Evolutionary conservation across 1,140 invertebrate genomes (phyloP).

Genomic region (Calosoma granatense): DNA sequence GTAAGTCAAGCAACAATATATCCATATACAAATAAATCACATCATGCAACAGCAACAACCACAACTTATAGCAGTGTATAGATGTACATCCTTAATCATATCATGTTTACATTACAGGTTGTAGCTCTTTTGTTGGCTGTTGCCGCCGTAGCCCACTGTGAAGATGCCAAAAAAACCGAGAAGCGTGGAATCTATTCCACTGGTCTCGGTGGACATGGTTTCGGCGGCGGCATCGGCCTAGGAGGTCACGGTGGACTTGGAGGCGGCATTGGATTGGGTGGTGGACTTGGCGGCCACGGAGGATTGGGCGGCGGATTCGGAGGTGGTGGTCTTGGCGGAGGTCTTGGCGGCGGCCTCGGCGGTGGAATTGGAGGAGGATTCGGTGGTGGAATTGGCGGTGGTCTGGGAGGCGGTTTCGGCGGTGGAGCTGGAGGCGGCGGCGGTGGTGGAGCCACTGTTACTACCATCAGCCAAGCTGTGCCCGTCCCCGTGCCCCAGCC

Average conservation of each 20-base stretch:
- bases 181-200: slow-evolving; percentile 27
- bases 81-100: too few relatives aligned
- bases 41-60: not conserved
- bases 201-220: not conserved
- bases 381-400: slow-evolving; percentile 29
- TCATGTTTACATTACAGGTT: slow-evolving; percentile 19
- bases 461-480: slow-evolving; percentile 18
- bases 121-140: slow-evolving; percentile 25
- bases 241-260: slow-evolving; percentile 13
- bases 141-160: slow-evolving; percentile 22
- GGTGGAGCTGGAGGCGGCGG: not conserved
- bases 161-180: slow-evolving; percentile 22
- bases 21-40: not conserved
- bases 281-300: slow-evolving; percentile 10
- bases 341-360: slow-evolving; percentile 13
- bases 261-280: not conserved
- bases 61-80: not conserved
- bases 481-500: slow-evolving; percentile 24
- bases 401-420: slow-evolving; percentile 22
- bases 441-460: slow-evolving; percentile 12
- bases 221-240: not conserved
- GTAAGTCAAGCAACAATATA: not conserved
- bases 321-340: slow-evolving; percentile 11
- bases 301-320: slow-evolving; percentile 11
- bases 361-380: not conserved